These are phyloP conservation scores for Bovichtus variegatus DNA, from an alignment of 2,797 vertebrate genomes.

Conservation along the genomic window DNA sequence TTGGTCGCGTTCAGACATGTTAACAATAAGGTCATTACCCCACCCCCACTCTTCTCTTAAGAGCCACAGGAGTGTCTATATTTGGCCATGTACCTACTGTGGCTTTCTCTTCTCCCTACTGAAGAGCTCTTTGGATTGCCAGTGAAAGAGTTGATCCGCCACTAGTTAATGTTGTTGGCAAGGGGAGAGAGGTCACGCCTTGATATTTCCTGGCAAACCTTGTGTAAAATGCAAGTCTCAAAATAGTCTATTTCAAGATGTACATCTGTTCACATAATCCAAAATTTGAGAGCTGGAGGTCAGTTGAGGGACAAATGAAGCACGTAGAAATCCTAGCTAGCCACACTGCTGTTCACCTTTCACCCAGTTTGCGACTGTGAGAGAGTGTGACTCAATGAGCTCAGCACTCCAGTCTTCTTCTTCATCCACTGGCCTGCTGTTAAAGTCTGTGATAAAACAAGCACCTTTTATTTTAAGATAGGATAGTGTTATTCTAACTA, in stretches of 20 bases:
- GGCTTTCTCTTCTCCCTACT: neutral
- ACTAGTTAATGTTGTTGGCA: neutral
- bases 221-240: neutral
- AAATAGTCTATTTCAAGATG: conserved; percentile 6
- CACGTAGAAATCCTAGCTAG: neutral
- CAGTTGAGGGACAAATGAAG: conserved; percentile 45
- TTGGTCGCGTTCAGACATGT: neutral
- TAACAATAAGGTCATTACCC: conserved; percentile 17
- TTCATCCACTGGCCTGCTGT: conserved; percentile 15
- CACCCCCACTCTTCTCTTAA: conserved; percentile 1
- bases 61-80: conserved; percentile 21
- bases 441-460: conserved; percentile 13
- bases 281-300: conserved; percentile 49
- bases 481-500: neutral
- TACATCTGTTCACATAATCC: neutral
- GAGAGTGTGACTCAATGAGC: conserved; percentile 33
- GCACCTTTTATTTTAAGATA: neutral
- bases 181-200: neutral
- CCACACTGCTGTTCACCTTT: conserved; percentile 60
- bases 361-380: conserved; percentile 64
- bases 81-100: conserved; percentile 23
- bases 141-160: neutral
- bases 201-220: conserved; percentile 4
- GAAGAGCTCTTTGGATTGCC: neutral
- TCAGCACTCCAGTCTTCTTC: conserved; percentile 1